phyloP scores from a whole-genome alignment of 2,797 vertebrate genomes.

The Leucoraja ocellata region DNA sequence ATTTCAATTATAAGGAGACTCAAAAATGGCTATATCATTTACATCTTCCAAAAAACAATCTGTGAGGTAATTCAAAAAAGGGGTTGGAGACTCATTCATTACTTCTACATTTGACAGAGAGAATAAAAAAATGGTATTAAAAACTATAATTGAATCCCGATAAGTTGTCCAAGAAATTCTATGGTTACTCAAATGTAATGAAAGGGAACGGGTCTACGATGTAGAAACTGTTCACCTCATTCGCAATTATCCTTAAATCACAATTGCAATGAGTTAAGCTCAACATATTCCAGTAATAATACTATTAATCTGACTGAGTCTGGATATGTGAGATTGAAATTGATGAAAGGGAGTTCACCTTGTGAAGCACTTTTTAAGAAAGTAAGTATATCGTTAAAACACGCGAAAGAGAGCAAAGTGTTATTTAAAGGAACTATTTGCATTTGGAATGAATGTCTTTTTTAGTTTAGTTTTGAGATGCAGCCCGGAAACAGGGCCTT shows the following conservation, averaged over 20 bases:
- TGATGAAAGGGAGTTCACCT: neutral
- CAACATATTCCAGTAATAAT: neutral
- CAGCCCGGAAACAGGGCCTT: too few relatives aligned
- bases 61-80: neutral
- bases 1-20: neutral
- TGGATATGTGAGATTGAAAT: neutral
- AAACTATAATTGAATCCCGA: constrained; percentile 26
- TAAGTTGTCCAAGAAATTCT: constrained; percentile 21
- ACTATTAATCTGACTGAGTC: constrained; percentile 3
- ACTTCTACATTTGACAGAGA: neutral
- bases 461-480: too few relatives aligned
- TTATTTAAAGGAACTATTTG: neutral
- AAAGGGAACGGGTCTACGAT: neutral
- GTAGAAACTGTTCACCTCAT: neutral
- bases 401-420: neutral
- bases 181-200: neutral
- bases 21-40: neutral
- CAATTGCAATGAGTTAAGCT: neutral
- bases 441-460: neutral
- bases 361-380: neutral
- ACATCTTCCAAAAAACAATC: neutral
- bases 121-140: neutral
- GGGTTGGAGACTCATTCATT: constrained; percentile 4
- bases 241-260: neutral
- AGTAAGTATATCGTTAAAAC: neutral